A percentile compares a stretch with the other conserved stretches of the same genome.
Evolutionary conservation across 2,113 vertebrate genomes (phyloP).

Genomic region (Ptilorrhoa leucosticta): DNA sequence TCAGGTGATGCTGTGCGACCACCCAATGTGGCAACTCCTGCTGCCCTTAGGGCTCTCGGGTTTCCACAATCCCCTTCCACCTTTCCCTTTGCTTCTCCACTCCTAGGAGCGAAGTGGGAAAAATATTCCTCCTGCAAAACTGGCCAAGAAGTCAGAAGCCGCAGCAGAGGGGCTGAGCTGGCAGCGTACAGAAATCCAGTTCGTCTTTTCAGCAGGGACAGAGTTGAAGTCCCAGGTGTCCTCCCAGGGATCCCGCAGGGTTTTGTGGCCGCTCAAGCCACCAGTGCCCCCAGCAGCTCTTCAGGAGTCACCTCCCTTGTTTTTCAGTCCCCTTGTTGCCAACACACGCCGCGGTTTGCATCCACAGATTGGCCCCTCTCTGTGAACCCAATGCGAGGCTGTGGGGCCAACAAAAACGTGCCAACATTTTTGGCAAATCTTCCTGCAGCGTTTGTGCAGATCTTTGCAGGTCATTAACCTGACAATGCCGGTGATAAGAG

Average conservation of each 20-base stretch:
- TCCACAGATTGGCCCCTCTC: background rate
- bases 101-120: background rate
- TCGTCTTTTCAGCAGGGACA: background rate
- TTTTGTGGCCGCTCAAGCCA: background rate
- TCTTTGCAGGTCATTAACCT: constrained; percentile 51
- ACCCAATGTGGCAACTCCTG: background rate
- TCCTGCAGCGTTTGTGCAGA: background rate
- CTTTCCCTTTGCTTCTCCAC: background rate
- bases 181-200: accelerated
- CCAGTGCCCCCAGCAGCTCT: accelerated
- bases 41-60: accelerated
- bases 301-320: background rate
- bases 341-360: accelerated
- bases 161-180: background rate
- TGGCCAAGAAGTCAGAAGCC: background rate
- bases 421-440: constrained; percentile 9
- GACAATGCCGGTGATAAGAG: background rate
- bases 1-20: background rate
- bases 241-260: background rate
- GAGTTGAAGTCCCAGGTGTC: background rate
- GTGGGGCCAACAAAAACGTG: constrained; percentile 6
- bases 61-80: background rate
- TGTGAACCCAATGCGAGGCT: background rate
- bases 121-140: background rate
- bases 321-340: background rate